Percentiles rank a stretch among this genome's conserved stretches.
These are phyloP conservation scores for Bombyx mandarina DNA, from an alignment of 1,140 invertebrate species.

Conservation along the genomic window DNA sequence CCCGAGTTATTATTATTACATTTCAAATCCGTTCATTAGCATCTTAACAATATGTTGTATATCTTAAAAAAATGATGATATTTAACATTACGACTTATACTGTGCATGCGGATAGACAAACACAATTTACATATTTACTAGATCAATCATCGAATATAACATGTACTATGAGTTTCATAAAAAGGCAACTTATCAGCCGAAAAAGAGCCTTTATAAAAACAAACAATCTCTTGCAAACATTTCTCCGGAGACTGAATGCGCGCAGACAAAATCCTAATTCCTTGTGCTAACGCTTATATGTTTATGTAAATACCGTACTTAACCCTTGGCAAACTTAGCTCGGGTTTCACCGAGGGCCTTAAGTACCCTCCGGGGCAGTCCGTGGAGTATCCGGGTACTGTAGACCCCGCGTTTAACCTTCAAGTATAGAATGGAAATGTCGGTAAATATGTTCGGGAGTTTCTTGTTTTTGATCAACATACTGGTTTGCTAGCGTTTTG, in stretches of 20 bases:
- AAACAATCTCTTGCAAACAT: slow-evolving; percentile 3
- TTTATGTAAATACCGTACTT: slow-evolving; percentile 16
- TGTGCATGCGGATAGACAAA: too few relatives aligned
- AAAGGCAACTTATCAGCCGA: too few relatives aligned
- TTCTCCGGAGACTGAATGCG: not conserved
- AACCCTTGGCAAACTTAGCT: slow-evolving; percentile 3
- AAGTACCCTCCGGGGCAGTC: not conserved
- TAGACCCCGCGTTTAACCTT: not conserved
- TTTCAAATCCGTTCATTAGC: too few relatives aligned
- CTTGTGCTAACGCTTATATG: slow-evolving; percentile 14
- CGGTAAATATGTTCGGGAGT: not conserved
- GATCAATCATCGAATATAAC: too few relatives aligned
- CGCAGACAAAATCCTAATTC: slow-evolving; percentile 14
- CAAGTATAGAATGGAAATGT: not conserved
- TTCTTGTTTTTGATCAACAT: not conserved
- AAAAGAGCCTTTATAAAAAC: not conserved
- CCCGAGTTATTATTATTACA: too few relatives aligned
- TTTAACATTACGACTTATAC: too few relatives aligned
- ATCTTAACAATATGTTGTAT: too few relatives aligned
- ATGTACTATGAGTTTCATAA: too few relatives aligned
- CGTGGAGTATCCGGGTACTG: too few relatives aligned
- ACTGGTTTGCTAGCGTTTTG: too few relatives aligned
- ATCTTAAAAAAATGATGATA: too few relatives aligned
- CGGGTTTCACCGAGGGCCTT: slow-evolving; percentile 12
- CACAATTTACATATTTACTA: too few relatives aligned